Conservation (phyloP, 2,113 vertebrate species). For the Eretmochelys imbricata region DNA sequence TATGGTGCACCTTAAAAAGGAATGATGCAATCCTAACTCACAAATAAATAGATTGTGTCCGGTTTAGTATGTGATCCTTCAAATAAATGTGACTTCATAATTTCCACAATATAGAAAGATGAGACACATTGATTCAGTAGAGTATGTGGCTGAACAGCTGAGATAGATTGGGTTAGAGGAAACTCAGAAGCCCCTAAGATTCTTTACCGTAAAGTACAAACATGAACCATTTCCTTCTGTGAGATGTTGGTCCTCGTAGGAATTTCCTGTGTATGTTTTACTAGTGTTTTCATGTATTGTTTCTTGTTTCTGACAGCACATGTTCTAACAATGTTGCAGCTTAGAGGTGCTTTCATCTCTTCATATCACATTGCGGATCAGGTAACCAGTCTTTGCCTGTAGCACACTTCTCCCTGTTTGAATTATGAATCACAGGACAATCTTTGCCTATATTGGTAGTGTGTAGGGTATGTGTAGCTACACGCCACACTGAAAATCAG, state of each 20-base stretch:
- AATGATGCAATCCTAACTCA: background rate
- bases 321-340: background rate
- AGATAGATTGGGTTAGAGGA: slow-evolving; percentile 17
- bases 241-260: background rate
- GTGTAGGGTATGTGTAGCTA: no score
- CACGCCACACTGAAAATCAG: no score
- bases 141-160: background rate
- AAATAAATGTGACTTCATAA: background rate
- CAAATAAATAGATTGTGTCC: background rate
- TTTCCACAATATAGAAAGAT: background rate
- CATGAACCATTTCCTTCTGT: background rate
- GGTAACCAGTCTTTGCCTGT: background rate
- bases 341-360: background rate
- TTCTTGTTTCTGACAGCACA: background rate
- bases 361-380: background rate
- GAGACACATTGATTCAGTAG: background rate
- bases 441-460: background rate
- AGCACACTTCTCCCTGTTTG: background rate
- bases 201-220: slow-evolving; percentile 4
- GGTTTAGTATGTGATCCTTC: background rate
- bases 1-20: background rate
- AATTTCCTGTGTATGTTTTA: slow-evolving; percentile 29
- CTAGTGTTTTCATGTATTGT: rapidly evolving
- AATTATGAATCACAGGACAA: background rate
- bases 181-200: background rate